Conservation (phyloP, 2,113 vertebrate species). For the Chamaea fasciata region DNA sequence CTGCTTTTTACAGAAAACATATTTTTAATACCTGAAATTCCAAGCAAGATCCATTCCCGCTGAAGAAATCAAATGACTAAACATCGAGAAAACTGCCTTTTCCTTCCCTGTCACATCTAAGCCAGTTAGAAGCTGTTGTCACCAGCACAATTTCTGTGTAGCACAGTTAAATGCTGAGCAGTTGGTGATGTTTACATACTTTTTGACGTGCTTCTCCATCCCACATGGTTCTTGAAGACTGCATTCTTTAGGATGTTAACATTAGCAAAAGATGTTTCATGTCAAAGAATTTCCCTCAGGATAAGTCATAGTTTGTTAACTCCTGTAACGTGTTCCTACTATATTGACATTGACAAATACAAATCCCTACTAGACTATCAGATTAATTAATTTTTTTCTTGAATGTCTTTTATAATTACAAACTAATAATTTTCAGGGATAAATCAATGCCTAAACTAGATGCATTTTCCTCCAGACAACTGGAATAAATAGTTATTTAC, state of each 20-base stretch:
- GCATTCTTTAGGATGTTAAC: background rate
- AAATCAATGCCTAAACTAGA: background rate
- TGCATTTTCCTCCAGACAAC: background rate
- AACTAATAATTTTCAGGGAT: conserved; percentile 9
- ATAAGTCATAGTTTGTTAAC: background rate
- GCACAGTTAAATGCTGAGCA: background rate
- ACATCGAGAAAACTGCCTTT: background rate
- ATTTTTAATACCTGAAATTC: background rate
- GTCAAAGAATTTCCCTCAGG: background rate
- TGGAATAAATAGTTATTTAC: conserved; percentile 25
- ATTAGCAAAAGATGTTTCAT: background rate
- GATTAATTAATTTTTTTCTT: background rate
- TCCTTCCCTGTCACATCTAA: background rate
- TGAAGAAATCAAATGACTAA: background rate
- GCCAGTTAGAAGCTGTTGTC: background rate
- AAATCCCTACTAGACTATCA: background rate
- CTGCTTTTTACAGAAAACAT: background rate
- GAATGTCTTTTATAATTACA: background rate
- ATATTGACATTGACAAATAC: background rate
- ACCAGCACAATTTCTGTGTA: background rate
- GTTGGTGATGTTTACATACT: background rate
- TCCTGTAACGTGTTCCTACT: background rate
- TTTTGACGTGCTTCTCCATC: background rate
- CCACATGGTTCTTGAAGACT: background rate
- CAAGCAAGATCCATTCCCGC: background rate